Evolutionary conservation across 2,888 invertebrate genomes (phyloP).

Genomic region (Pammene fasciana): DNA sequence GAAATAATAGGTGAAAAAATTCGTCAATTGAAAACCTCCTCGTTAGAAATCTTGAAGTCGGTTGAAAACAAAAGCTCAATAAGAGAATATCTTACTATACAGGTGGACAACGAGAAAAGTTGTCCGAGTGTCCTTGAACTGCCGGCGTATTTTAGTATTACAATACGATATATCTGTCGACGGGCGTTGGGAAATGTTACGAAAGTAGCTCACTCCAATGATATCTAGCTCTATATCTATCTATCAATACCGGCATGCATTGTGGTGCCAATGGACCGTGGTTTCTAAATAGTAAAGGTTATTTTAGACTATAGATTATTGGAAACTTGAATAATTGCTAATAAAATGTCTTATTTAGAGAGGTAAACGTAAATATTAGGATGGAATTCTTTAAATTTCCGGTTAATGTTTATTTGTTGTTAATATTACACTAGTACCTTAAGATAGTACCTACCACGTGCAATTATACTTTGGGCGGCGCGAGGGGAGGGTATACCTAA

Average conservation of each 20-base stretch:
- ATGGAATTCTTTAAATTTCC: no score
- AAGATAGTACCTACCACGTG: no score
- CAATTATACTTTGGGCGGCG: no score
- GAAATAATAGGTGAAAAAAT: no score
- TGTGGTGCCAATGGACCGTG: constrained; percentile 16
- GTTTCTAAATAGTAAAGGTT: neutral
- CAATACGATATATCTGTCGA: constrained; percentile 50
- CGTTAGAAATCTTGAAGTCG: neutral
- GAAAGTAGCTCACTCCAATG: constrained; percentile 39
- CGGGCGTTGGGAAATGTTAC: constrained; percentile 39
- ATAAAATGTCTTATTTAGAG: no score
- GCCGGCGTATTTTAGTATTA: constrained; percentile 52
- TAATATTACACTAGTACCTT: no score
- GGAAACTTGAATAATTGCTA: no score
- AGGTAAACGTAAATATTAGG: no score
- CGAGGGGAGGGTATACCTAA: no score
- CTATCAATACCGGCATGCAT: constrained; percentile 31
- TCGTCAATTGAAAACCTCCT: no score
- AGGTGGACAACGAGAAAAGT: neutral
- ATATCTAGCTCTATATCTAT: constrained; percentile 33
- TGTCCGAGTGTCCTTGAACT: constrained; percentile 51
- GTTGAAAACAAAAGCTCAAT: neutral
- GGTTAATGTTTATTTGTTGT: no score
- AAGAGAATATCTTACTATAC: neutral
- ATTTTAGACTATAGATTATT: neutral